Base-by-base conservation (phyloP, 2,797 vertebrate genomes). In the Selene dorsalis region DNA sequence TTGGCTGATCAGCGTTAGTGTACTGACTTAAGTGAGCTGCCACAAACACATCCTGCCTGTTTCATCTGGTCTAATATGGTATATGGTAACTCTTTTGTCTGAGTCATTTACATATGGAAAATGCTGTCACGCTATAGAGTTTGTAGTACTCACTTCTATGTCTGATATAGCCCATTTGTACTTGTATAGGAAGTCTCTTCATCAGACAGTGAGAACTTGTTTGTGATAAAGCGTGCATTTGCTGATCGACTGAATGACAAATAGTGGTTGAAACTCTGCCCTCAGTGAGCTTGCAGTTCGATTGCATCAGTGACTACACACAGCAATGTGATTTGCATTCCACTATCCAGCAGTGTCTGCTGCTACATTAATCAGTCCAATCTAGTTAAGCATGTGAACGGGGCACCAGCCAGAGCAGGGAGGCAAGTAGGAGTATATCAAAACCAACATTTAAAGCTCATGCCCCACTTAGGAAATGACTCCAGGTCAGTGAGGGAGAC, bases 271-370 rank as follows among this genome's bases (percentile, higher is more conserved):
- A 80, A 76, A 47, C 18, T 60, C 43, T 20, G 52, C 14, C 30
- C n/a, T 63, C 39, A 20, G 39, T 6, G 52, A 50, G 24, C 69
- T 83, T 73, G 62, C 80, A 62, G 63, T 84, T 78, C 0, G 13
- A 74, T 84, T 69, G 65, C 75, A 48, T 78, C 77, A 28, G 22
- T 62, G 77, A 56, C 35, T 52, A 35, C 68, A 56, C 57, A 58
- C 57, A 82, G 80, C 71, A 76, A 28, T 83, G 66, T 57, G 58
- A 76, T 78, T 57, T 70, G 39, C 74, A 77, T 86, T 85, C 69
- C 80, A 24, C 67, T 10, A 53, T 58, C 69, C 82, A 45, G 71
- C 84, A 9, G 53, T 59, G 74, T 74, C 73, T 80, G 71, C 73
- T 56, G 61, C 77, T n/a, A 32, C 38, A 28, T 64, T 69, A 59